A percentile compares a stretch with the other conserved stretches of the same genome.
phyloP scores from a whole-genome alignment of 2,113 vertebrate genomes.

The Falcunculus frontatus region DNA sequence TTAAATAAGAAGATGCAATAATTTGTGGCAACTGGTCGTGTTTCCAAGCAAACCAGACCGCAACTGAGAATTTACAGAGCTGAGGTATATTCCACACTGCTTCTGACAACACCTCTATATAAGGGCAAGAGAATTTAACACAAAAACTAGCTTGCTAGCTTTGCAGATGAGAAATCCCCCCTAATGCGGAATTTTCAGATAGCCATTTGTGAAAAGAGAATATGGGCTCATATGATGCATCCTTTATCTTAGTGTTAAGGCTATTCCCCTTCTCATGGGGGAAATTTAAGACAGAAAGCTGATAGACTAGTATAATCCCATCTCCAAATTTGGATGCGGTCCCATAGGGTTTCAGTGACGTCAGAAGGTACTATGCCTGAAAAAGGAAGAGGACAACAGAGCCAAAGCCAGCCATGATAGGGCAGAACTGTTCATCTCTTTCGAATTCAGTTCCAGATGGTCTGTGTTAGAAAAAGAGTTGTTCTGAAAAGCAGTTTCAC shows the following conservation, averaged over 20 bases:
- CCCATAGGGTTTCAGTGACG: neutral
- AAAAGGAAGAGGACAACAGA: neutral
- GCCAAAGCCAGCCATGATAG: neutral
- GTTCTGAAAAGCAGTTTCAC: neutral
- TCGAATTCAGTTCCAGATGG: neutral
- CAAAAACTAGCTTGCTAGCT: neutral
- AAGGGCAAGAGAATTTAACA: neutral
- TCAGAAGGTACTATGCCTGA: neutral
- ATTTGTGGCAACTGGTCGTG: neutral
- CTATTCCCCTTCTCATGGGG: neutral
- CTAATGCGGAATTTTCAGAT: neutral
- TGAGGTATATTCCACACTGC: neutral
- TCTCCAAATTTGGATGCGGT: neutral
- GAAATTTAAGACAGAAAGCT: neutral
- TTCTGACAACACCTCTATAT: neutral
- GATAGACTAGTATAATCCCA: fast-evolving
- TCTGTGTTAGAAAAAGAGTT: neutral
- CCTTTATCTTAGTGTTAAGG: neutral
- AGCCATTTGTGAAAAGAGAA: neutral
- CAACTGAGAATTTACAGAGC: neutral
- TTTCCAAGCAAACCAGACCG: neutral
- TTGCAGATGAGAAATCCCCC: neutral
- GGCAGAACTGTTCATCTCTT: neutral
- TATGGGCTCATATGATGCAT: neutral
- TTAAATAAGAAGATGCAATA: neutral